These are phyloP conservation scores for Elysia crispata DNA, from an alignment of 2,888 invertebrate genomes.

Conservation along the genomic window DNA sequence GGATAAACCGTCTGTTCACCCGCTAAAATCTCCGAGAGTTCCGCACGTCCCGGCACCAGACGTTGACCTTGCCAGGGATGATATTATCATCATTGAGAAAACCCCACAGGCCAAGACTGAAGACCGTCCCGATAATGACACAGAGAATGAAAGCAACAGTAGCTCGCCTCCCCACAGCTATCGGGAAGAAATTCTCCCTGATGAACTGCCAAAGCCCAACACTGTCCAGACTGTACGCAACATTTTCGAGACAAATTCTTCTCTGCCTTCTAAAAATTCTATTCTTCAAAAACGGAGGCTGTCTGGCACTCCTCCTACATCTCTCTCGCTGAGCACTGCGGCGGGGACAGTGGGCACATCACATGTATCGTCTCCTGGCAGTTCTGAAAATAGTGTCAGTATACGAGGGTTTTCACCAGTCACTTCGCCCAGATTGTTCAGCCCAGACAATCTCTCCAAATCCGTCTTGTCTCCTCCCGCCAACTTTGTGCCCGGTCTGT, in stretches of 20 bases:
- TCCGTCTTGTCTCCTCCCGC: not conserved
- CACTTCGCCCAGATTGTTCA: slow-evolving; percentile 22
- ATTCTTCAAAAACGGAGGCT: slow-evolving; percentile 17
- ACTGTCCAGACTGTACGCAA: slow-evolving; percentile 90
- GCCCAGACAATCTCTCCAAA: slow-evolving; percentile 22
- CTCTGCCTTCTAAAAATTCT: not conserved
- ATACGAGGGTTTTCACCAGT: slow-evolving; percentile 32
- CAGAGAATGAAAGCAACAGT: slow-evolving; percentile 34
- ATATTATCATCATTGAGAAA: slow-evolving; percentile 52
- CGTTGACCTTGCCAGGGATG: slow-evolving; percentile 39
- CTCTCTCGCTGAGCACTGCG: not conserved
- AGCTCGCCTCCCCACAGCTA: not conserved
- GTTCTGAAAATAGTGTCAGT: not conserved
- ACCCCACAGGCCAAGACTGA: slow-evolving; percentile 13
- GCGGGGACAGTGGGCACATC: not conserved
- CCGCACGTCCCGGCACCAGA: slow-evolving; percentile 47
- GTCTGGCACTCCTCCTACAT: not conserved
- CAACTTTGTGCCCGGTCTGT: not conserved
- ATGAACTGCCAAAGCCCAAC: slow-evolving; percentile 91
- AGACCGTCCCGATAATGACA: slow-evolving; percentile 19
- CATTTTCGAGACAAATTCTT: slow-evolving; percentile 83
- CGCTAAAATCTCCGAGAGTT: slow-evolving; percentile 36
- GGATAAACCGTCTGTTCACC: slow-evolving; percentile 53
- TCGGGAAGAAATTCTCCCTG: slow-evolving; percentile 36
- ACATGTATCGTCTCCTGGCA: not conserved